phyloP scores from a whole-genome alignment of 1,140 invertebrate species.

The Limonius californicus region DNA sequence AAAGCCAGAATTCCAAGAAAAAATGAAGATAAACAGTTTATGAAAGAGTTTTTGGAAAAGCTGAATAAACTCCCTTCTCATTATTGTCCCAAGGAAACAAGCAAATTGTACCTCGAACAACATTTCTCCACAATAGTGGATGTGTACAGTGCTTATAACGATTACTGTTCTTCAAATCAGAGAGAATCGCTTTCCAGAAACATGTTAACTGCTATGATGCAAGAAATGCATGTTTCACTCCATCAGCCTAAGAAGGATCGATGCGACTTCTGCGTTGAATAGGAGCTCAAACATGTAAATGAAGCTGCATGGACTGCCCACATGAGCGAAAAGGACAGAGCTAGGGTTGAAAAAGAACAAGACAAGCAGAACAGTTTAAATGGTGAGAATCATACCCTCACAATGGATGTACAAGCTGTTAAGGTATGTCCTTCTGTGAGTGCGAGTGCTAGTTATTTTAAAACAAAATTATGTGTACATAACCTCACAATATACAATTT shows the following conservation, averaged over 20 bases:
- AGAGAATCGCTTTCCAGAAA: not conserved
- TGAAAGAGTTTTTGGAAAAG: constrained; percentile 6
- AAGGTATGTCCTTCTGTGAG: constrained; percentile 39
- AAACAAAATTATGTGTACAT: constrained; percentile 44
- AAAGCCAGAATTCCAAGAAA: not conserved
- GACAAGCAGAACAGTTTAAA: constrained; percentile 11
- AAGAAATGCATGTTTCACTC: constrained; percentile 35
- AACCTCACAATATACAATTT: constrained; percentile 50
- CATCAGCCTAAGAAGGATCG: constrained; percentile 44
- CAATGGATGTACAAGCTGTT: constrained; percentile 41
- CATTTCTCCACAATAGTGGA: constrained; percentile 4
- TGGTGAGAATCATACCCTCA: constrained; percentile 32
- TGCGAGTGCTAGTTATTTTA: constrained; percentile 44
- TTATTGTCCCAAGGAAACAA: constrained; percentile 21
- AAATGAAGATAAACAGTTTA: not conserved
- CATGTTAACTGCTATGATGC: constrained; percentile 23
- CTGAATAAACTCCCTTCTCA: constrained; percentile 21
- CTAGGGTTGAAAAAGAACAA: constrained; percentile 23
- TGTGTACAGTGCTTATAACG: not conserved
- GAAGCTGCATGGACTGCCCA: constrained; percentile 32
- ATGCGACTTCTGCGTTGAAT: constrained; percentile 39
- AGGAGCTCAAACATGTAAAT: constrained; percentile 38
- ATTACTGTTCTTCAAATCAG: not conserved
- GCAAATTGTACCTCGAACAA: constrained; percentile 19
- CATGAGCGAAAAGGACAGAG: constrained; percentile 35